Evolutionary conservation across 2,888 invertebrate species (phyloP), one percentile per base, ranked within the genome.

Genomic region (Autographa gamma): DNA sequence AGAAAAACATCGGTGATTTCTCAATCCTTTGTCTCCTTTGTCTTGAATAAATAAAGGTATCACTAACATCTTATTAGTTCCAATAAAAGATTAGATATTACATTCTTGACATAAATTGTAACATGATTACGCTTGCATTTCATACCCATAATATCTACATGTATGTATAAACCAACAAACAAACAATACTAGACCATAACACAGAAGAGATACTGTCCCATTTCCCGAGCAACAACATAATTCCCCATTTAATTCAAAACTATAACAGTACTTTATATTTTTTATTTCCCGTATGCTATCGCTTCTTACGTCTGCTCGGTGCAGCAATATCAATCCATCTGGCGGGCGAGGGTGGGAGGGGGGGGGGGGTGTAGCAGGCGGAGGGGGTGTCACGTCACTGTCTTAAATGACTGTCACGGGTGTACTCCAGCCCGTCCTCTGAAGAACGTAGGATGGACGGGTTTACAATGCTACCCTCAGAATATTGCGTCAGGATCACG

Each of bases 391-490:
- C 94, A 91, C 92, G 94, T 95, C 95, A 95, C 91, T 93, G 94
- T 95, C 95, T 95, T 94, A 95, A 95, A 95, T 95, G 95, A 95
- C 93, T 95, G 95, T 95, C 95, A 94, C 94, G 94, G 94, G 94
- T 91, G 93, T 93, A 93, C 91, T 93, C 90, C 87, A 87, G 90
- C 89, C 86, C 82, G 86, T 88, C 88, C 91, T 89, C 90, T 92
- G 93, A 94, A 91, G 93, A 93, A 92, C 92, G 89, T 93, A 90
- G 89, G 93, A 93, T 92, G 92, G 92, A 91, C 92, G 91, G 91
- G 89, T 90, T 86, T 88, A 90, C 92, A 91, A 90, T 90, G 88
- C 88, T 86, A 83, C 85, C 87, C 87, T 88, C 86, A 86, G 90
- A 91, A 90, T 93, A 93, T 93, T 92, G 90, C 92, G 88, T 90